Evolutionary conservation across 2,113 vertebrate genomes (phyloP).

Genomic region (Taxidea taxus): DNA sequence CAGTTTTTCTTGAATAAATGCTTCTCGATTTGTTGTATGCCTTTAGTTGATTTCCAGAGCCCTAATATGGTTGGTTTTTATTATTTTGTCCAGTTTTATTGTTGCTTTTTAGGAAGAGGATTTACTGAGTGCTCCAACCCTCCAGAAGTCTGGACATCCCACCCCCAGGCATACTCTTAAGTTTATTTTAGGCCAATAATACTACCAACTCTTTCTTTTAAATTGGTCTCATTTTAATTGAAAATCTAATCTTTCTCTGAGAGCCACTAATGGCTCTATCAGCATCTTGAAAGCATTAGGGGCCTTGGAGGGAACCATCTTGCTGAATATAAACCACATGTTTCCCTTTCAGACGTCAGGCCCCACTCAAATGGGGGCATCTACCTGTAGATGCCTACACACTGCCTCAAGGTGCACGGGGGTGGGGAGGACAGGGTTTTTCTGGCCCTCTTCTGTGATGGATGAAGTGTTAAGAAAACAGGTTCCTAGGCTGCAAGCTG

Average conservation of each 20-base stretch:
- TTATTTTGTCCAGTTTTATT: slow-evolving; percentile 4
- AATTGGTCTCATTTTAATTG: slow-evolving; percentile 81
- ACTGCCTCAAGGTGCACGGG: background rate
- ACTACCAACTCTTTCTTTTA: slow-evolving; percentile 77
- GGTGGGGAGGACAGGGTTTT: slow-evolving; percentile 29
- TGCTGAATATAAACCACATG: slow-evolving; percentile 77
- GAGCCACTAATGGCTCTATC: slow-evolving; percentile 81
- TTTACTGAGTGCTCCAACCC: background rate
- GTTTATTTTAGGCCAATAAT: slow-evolving; percentile 78
- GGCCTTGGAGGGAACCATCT: slow-evolving; percentile 63
- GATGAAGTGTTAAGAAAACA: slow-evolving; percentile 74
- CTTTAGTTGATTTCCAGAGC: slow-evolving; percentile 43
- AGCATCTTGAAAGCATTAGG: slow-evolving; percentile 83
- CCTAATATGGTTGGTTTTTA: slow-evolving; percentile 12
- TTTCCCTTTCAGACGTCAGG: slow-evolving; percentile 46
- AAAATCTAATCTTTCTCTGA: slow-evolving; percentile 78
- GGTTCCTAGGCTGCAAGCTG: slow-evolving; percentile 45
- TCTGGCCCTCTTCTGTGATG: slow-evolving; percentile 52
- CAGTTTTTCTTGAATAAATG: background rate
- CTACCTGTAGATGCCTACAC: slow-evolving; percentile 53
- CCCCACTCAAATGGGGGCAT: slow-evolving; percentile 54
- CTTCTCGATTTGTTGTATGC: background rate
- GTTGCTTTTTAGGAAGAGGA: background rate
- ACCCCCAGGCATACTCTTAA: slow-evolving; percentile 61
- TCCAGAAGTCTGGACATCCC: slow-evolving; percentile 6